Conservation (phyloP, 1,140 invertebrate genomes). For the Oncopodura yosiiana region DNA sequence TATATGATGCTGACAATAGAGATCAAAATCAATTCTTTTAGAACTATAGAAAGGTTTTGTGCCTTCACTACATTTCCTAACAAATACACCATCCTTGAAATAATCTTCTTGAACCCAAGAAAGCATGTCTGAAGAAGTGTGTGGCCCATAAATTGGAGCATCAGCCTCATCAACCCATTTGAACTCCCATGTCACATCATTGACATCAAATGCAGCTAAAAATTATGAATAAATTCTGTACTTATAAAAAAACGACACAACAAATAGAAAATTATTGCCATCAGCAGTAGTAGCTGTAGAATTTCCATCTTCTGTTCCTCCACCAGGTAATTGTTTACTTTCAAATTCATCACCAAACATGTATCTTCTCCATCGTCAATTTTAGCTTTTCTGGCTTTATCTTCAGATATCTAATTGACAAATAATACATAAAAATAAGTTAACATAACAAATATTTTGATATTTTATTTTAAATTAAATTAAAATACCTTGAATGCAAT, state of each 20-base stretch:
- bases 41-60: conserved; percentile 73
- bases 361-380: conserved; percentile 45
- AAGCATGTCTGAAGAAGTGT: conserved; percentile 73
- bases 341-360: too few species aligned
- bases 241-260: conserved; percentile 51
- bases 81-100: conserved; percentile 75
- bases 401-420: too few species aligned
- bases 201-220: too few species aligned
- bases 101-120: conserved; percentile 74
- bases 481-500: conserved; percentile 54
- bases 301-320: too few species aligned
- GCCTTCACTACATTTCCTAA: conserved; percentile 62
- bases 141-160: conserved; percentile 72
- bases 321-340: too few species aligned
- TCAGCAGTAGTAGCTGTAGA: too few species aligned
- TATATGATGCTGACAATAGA: too few species aligned
- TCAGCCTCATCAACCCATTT: conserved; percentile 73
- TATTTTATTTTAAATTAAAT: too few species aligned
- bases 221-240: conserved; percentile 14
- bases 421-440: not conserved
- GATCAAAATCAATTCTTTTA: conserved; percentile 84
- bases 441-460: too few species aligned
- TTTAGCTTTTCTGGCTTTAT: conserved; percentile 26
- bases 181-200: conserved; percentile 73
- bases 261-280: conserved; percentile 86